phyloP scores from a whole-genome alignment of 2,113 vertebrate genomes.

The Erpornis zantholeuca region DNA sequence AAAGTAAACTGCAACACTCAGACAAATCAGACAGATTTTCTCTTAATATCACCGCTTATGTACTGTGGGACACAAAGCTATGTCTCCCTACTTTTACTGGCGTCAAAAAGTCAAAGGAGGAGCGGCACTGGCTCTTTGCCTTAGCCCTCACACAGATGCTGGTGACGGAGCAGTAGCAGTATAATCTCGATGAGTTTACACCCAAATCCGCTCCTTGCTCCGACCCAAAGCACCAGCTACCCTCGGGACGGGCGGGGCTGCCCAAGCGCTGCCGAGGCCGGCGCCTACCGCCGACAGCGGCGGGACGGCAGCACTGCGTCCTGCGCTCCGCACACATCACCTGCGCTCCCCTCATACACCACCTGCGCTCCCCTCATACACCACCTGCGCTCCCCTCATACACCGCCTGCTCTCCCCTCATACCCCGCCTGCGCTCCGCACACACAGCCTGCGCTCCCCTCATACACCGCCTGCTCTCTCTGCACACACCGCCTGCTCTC shows the following conservation, averaged over 20 bases:
- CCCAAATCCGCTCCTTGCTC: neutral
- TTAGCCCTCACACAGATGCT: accelerated
- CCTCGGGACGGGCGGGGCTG: neutral
- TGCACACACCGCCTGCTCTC: neutral
- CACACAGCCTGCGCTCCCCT: too few species aligned
- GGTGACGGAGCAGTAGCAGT: accelerated
- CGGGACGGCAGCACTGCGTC: neutral
- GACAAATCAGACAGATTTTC: accelerated
- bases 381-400: neutral
- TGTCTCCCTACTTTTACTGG: accelerated
- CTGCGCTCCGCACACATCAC: neutral
- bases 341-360: too few species aligned
- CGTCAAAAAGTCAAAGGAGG: neutral
- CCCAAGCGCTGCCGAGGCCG: neutral
- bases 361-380: neutral
- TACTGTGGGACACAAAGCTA: neutral
- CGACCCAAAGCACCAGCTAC: accelerated
- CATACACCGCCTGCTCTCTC: neutral
- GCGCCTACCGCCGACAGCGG: neutral
- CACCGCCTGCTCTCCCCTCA: too few species aligned
- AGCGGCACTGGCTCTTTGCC: neutral
- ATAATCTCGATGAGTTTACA: accelerated
- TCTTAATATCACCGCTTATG: neutral
- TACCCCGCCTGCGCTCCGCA: neutral
- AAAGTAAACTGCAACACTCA: neutral